phyloP scores from a whole-genome alignment of 2,888 invertebrate species.

The Limnephilus auricula region DNA sequence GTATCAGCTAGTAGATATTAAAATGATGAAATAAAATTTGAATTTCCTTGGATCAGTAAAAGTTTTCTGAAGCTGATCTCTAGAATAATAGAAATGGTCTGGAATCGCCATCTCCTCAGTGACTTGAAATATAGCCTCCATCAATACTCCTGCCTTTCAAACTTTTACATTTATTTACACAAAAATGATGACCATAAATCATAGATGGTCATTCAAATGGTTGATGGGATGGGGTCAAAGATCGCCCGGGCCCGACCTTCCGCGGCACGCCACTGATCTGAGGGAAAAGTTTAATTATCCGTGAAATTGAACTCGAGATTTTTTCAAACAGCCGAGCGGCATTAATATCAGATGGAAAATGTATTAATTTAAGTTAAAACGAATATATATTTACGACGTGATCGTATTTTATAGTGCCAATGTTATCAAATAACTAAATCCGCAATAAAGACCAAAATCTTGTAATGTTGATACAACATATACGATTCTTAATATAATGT shows the following conservation, averaged over 20 bases:
- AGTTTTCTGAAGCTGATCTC: neutral
- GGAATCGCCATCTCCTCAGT: neutral
- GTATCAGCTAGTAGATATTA: too few relatives aligned
- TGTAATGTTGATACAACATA: too few relatives aligned
- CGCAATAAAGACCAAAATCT: too few relatives aligned
- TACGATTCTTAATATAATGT: too few relatives aligned
- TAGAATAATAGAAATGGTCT: neutral
- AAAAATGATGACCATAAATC: neutral
- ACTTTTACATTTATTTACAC: neutral
- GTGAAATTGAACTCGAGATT: neutral
- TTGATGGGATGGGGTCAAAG: neutral
- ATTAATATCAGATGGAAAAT: neutral
- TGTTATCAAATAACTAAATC: too few relatives aligned
- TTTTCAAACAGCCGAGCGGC: neutral
- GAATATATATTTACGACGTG: neutral
- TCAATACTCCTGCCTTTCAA: neutral
- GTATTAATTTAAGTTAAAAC: neutral
- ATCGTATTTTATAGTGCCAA: neutral
- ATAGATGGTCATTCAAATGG: neutral
- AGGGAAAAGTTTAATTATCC: conserved; percentile 2
- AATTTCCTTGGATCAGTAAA: neutral
- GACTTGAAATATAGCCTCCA: neutral
- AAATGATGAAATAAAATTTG: neutral
- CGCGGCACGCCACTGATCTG: neutral
- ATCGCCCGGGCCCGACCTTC: neutral